phyloP scores from a whole-genome alignment of 2,113 vertebrate species.

The Theristicus caerulescens region DNA sequence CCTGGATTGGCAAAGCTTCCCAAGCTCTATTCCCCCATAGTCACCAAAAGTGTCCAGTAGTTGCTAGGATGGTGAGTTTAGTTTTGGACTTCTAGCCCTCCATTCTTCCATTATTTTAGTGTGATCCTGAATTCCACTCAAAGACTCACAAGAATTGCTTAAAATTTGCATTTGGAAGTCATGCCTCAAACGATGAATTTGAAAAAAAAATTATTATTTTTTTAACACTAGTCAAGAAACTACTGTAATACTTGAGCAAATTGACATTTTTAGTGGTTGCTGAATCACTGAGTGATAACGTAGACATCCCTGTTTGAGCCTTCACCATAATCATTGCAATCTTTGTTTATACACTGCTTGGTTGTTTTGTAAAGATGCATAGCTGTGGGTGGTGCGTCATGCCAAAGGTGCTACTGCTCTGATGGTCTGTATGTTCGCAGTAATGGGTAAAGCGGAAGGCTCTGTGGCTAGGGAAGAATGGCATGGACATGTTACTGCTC shows the following conservation, averaged over 20 bases:
- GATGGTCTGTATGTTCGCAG: conserved; percentile 64
- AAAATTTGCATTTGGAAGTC: background rate
- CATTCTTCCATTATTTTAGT: background rate
- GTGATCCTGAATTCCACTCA: background rate
- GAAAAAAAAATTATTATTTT: background rate
- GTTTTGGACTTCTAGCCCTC: background rate
- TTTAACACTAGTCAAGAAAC: background rate
- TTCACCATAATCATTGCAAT: background rate
- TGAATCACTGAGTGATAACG: background rate
- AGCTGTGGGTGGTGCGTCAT: background rate
- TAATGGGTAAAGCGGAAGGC: conserved; percentile 97
- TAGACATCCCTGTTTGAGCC: background rate
- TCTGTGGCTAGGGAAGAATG: conserved; percentile 95
- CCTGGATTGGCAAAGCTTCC: background rate
- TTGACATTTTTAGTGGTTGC: background rate
- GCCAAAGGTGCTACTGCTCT: background rate
- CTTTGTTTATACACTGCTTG: background rate
- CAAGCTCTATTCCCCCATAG: background rate
- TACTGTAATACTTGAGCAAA: background rate
- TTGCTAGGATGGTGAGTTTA: background rate
- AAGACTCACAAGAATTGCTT: background rate
- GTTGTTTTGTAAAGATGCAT: background rate
- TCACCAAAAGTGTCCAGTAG: background rate
- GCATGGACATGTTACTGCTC: conserved; percentile 94
- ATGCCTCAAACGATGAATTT: background rate